Percentiles rank a stretch among this genome's conserved stretches.
phyloP scores from a whole-genome alignment of 2,113 vertebrate species.

The pig (Sus scrofa) region T2T-Sscrofa CM000829.6:54123501-54124000 shows the following conservation, averaged over 20 bases:
- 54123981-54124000: neutral
- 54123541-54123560: neutral
- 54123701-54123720: neutral
- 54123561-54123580: neutral
- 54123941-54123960: neutral
- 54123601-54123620: neutral
- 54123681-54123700: neutral
- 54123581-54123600: constrained; percentile 17
- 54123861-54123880: neutral
- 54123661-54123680: neutral
- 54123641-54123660: neutral
- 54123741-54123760: constrained; percentile 47
- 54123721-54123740: neutral
- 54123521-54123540: neutral
- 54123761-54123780: constrained; percentile 28
- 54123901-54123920: neutral
- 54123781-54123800: constrained; percentile 44
- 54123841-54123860: neutral
- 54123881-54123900: neutral
- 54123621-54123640: neutral
- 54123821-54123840: constrained; percentile 36
- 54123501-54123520: neutral
- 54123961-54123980: constrained; percentile 18
- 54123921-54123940: neutral
- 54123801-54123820: neutral